These are phyloP conservation scores for Cantharis flavilabris DNA, from an alignment of 2,888 invertebrate species.

Conservation along the genomic window DNA sequence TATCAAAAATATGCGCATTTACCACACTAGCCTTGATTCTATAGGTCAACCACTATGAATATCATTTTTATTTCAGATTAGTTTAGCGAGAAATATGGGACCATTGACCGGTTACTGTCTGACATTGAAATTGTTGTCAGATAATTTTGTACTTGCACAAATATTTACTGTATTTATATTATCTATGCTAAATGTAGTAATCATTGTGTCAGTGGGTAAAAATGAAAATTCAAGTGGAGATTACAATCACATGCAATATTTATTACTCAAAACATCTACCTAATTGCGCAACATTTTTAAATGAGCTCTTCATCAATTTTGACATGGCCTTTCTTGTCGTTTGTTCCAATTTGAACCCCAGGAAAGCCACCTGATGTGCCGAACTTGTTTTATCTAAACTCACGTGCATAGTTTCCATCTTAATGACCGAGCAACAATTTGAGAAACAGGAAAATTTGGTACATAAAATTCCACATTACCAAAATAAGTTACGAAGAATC, in stretches of 20 bases:
- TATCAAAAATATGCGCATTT: constrained; percentile 12
- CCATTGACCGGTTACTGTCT: constrained; percentile 44
- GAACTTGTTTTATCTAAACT: neutral
- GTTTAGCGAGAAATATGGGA: constrained; percentile 24
- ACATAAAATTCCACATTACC: neutral
- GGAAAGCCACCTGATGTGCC: neutral
- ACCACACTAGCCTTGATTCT: constrained; percentile 25
- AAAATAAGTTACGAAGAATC: neutral
- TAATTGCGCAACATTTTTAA: neutral
- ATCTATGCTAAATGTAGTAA: constrained; percentile 19
- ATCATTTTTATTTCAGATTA: constrained; percentile 26
- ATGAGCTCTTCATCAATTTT: neutral
- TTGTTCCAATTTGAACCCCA: neutral
- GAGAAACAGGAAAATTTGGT: neutral
- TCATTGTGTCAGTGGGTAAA: constrained; percentile 31
- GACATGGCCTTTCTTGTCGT: neutral
- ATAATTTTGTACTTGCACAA: constrained; percentile 36
- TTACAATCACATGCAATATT: neutral
- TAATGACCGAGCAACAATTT: neutral
- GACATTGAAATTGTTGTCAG: constrained; percentile 46
- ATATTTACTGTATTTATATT: constrained; percentile 36
- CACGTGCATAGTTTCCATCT: neutral
- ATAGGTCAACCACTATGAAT: constrained; percentile 27
- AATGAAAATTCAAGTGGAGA: constrained; percentile 1
- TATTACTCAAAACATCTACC: neutral